phyloP scores from a whole-genome alignment of 2,888 invertebrate species.

The Mimas tiliae region DNA sequence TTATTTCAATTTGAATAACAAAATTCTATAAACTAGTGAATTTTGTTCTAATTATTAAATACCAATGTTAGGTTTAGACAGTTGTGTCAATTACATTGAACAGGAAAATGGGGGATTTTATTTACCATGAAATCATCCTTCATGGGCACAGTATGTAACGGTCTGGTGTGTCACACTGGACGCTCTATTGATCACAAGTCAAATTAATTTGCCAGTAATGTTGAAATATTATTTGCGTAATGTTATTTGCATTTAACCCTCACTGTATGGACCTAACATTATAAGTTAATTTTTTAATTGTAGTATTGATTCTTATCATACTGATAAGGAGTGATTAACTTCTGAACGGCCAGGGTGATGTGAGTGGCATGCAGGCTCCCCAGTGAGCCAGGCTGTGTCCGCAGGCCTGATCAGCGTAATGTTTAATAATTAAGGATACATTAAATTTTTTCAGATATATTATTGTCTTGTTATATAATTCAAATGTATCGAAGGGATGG shows the following conservation, averaged over 20 bases:
- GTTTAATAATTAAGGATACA: conserved; percentile 82
- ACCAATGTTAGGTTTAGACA: conserved; percentile 70
- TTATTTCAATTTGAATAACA: conserved; percentile 37
- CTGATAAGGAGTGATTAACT: conserved; percentile 56
- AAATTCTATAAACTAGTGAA: conserved; percentile 31
- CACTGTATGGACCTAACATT: conserved; percentile 71
- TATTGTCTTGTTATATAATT: conserved; percentile 85
- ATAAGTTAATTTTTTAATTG: conserved; percentile 62
- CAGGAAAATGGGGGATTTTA: conserved; percentile 58
- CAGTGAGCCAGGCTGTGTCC: conserved; percentile 66
- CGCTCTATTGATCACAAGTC: conserved; percentile 25
- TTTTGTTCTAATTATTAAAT: conserved; percentile 37
- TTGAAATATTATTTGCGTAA: not conserved
- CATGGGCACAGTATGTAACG: conserved; percentile 42
- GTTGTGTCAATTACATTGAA: conserved; percentile 62
- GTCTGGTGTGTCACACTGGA: conserved; percentile 32
- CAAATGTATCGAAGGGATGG: conserved; percentile 81
- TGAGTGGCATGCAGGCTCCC: conserved; percentile 59
- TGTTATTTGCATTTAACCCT: conserved; percentile 32
- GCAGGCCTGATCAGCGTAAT: conserved; percentile 80
- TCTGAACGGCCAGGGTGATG: conserved; percentile 68
- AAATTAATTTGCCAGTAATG: conserved; percentile 17
- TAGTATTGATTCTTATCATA: conserved; percentile 60
- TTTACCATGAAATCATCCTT: conserved; percentile 53
- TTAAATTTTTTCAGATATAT: conserved; percentile 85